A percentile compares a stretch with the other conserved stretches of the same genome.
phyloP scores from a whole-genome alignment of 2,113 vertebrate genomes.

The Herpetotheres cachinnans region DNA sequence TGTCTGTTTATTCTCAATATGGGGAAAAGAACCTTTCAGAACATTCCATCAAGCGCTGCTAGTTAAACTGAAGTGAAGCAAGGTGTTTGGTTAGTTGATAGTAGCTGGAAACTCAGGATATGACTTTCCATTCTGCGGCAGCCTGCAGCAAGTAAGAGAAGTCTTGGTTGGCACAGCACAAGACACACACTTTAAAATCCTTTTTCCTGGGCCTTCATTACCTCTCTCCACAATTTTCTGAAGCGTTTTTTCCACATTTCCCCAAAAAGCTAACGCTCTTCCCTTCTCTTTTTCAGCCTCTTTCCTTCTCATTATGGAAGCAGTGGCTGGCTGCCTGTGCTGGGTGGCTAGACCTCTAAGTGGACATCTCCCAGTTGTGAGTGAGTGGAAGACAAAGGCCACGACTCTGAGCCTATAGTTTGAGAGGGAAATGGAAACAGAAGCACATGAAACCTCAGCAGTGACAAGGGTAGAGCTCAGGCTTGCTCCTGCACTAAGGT shows the following conservation, averaged over 20 bases:
- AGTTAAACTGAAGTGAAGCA: background rate
- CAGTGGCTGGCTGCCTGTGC: background rate
- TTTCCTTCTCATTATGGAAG: background rate
- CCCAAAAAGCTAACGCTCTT: background rate
- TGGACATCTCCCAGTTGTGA: background rate
- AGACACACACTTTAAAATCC: background rate
- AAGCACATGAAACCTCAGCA: background rate
- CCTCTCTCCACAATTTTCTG: background rate
- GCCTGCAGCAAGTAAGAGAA: background rate
- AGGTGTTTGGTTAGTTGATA: background rate
- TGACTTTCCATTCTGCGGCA: background rate
- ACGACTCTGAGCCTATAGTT: background rate
- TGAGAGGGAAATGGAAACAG: background rate
- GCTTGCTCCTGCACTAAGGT: background rate
- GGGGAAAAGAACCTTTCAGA: background rate
- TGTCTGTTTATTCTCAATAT: background rate
- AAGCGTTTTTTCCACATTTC: background rate
- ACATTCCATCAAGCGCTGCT: background rate
- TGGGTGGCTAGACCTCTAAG: background rate
- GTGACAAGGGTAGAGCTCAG: background rate
- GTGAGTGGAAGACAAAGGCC: background rate
- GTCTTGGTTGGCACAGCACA: background rate
- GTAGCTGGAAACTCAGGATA: background rate
- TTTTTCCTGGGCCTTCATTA: background rate
- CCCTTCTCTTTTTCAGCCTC: background rate